Evolutionary conservation across 1,140 invertebrate species (phyloP).

Genomic region (Rhagoletis zephyria): DNA sequence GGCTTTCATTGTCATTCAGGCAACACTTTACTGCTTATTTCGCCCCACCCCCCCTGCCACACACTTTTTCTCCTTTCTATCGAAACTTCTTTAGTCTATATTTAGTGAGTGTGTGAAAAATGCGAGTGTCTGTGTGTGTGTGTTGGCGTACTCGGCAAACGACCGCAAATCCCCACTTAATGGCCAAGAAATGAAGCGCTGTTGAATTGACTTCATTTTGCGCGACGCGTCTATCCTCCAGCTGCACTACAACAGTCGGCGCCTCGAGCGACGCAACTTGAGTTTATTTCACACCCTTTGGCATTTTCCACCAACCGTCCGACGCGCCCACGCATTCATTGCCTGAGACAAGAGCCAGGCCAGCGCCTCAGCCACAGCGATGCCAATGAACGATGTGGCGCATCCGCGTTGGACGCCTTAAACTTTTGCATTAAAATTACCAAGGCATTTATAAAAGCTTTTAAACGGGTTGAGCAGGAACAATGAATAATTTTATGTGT

Average conservation of each 20-base stretch:
- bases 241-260: background rate
- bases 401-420: conserved; percentile 3
- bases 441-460: background rate
- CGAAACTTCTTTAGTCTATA: background rate
- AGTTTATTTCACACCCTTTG: background rate
- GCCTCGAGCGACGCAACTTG: background rate
- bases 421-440: background rate
- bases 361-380: background rate
- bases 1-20: conserved; percentile 39
- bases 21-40: conserved; percentile 23
- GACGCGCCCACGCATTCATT: background rate
- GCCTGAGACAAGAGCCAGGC: background rate
- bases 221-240: background rate
- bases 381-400: conserved; percentile 15
- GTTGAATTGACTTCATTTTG: conserved; percentile 1
- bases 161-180: conserved; percentile 51
- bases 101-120: conserved; percentile 17
- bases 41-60: background rate
- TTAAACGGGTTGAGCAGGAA: background rate
- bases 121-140: background rate
- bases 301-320: background rate
- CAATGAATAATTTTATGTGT: too few species aligned
- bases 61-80: background rate
- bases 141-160: background rate
- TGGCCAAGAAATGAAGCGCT: conserved; percentile 34